A percentile compares a stretch with the other conserved stretches of the same genome.
These are phyloP conservation scores for Dynastes grantii DNA, from an alignment of 2,888 invertebrate species.

Conservation along the genomic window DNA sequence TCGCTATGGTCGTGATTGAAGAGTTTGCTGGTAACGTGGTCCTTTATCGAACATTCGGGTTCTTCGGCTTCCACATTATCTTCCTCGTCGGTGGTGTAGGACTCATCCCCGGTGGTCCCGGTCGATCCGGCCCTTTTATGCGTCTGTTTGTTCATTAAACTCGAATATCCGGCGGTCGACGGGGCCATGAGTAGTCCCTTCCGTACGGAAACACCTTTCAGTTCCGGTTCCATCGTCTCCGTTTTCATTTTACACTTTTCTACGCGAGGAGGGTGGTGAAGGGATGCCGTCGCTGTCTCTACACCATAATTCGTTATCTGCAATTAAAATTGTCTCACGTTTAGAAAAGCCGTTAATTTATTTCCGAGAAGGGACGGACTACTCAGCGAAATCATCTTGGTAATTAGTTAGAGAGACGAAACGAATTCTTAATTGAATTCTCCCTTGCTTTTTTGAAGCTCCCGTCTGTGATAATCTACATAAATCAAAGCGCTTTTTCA, in stretches of 20 bases:
- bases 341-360: neutral
- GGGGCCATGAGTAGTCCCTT: conserved; percentile 64
- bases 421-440: neutral
- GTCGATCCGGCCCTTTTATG: conserved; percentile 68
- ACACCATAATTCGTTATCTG: conserved; percentile 43
- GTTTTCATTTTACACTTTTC: conserved; percentile 54
- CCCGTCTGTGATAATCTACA: neutral
- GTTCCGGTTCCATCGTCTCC: conserved; percentile 53
- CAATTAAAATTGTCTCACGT: conserved; percentile 17
- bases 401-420: neutral
- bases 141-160: conserved; percentile 59
- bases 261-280: neutral
- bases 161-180: conserved; percentile 57
- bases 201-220: conserved; percentile 56
- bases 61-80: conserved; percentile 71
- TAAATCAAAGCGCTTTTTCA: conserved; percentile 8
- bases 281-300: neutral
- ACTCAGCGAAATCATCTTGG: neutral
- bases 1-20: conserved; percentile 64
- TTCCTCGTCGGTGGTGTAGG: conserved; percentile 71
- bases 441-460: neutral
- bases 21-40: conserved; percentile 70
- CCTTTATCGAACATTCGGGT: conserved; percentile 69
- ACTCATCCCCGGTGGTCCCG: conserved; percentile 74
- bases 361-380: neutral